These are phyloP conservation scores for Odontamblyopus rebecca DNA, from an alignment of 2,797 vertebrate genomes.

Conservation along the genomic window DNA sequence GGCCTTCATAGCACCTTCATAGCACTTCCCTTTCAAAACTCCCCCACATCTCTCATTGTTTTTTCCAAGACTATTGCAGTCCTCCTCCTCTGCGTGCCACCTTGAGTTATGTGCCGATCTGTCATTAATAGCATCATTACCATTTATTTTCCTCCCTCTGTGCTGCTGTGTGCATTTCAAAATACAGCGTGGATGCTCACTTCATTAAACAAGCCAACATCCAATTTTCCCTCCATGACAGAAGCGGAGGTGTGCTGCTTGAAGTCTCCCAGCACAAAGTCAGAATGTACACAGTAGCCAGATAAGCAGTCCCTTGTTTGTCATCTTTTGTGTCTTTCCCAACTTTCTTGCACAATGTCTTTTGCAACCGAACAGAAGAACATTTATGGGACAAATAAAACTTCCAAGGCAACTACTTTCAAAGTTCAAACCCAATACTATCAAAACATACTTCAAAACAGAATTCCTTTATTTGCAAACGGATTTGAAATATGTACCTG, in stretches of 20 bases:
- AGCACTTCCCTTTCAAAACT: slow-evolving; percentile 35
- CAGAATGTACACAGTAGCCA: not conserved
- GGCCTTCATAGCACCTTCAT: slow-evolving; percentile 38
- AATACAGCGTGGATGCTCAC: slow-evolving; percentile 27
- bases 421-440: too few species aligned
- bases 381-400: slow-evolving; percentile 36
- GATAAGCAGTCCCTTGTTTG: slow-evolving; percentile 26
- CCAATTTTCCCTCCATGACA: slow-evolving; percentile 34
- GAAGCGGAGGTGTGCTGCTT: slow-evolving; percentile 28
- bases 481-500: too few species aligned
- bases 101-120: slow-evolving; percentile 59
- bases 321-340: slow-evolving; percentile 41
- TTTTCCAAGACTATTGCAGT: slow-evolving; percentile 26
- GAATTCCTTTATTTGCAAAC: too few species aligned
- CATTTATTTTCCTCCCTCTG: slow-evolving; percentile 48
- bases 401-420: not conserved
- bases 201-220: slow-evolving; percentile 43
- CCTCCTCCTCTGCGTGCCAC: slow-evolving; percentile 55
- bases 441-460: too few species aligned
- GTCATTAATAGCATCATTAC: slow-evolving; percentile 66
- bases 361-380: slow-evolving; percentile 42
- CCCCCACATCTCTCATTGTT: slow-evolving; percentile 38
- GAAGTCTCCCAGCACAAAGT: slow-evolving; percentile 25
- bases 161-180: slow-evolving; percentile 49
- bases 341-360: slow-evolving; percentile 45